Evolutionary conservation across 2,888 invertebrate species (phyloP).

Genomic region (Rhagonycha fulva): DNA sequence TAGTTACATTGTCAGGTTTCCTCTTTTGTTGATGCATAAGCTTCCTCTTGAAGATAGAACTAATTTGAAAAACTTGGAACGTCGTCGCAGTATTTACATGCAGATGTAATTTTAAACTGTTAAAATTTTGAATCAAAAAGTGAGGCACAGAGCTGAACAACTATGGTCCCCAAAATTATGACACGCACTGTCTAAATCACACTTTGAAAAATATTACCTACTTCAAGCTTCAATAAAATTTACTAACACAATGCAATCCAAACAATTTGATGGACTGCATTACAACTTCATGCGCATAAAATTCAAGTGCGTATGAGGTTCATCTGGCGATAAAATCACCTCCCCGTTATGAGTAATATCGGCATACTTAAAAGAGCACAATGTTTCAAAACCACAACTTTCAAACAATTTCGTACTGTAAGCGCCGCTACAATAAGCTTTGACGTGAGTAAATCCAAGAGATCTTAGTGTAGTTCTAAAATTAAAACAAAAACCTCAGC

Average conservation of each 20-base stretch:
- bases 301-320: constrained; percentile 49
- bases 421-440: constrained; percentile 75
- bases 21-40: too few species aligned
- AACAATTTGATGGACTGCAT: neutral
- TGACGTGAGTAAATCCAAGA: constrained; percentile 62
- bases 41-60: too few species aligned
- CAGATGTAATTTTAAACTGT: too few species aligned
- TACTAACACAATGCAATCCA: neutral
- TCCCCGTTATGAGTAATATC: constrained; percentile 68
- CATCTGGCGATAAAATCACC: constrained; percentile 66
- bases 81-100: too few species aligned
- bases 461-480: constrained; percentile 61
- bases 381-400: constrained; percentile 69
- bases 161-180: too few species aligned
- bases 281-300: constrained; percentile 36
- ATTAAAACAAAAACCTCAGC: neutral
- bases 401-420: constrained; percentile 76
- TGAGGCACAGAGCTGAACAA: too few species aligned
- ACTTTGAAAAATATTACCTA: too few species aligned
- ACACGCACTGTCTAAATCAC: too few species aligned
- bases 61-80: too few species aligned
- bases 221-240: too few species aligned
- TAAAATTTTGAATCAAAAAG: too few species aligned
- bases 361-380: constrained; percentile 65
- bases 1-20: too few species aligned